Conservation (phyloP, 2,797 vertebrate species). For the Chaenodraco wilsoni region DNA sequence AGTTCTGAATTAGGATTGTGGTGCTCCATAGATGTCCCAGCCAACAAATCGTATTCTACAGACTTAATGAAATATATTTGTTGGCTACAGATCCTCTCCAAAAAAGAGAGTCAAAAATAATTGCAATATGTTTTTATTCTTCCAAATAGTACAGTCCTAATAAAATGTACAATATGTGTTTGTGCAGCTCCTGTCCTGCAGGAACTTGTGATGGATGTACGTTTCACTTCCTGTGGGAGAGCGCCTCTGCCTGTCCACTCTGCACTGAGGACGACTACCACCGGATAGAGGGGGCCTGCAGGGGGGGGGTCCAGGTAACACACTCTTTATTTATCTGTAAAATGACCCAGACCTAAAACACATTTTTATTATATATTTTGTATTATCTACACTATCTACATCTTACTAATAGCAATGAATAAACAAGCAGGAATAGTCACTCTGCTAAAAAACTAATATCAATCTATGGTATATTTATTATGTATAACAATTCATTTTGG, state of each 20-base stretch:
- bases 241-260: constrained; percentile 90
- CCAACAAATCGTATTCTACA: too few species aligned
- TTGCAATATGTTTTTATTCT: too few species aligned
- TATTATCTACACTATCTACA: neutral
- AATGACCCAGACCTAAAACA: neutral
- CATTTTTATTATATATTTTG: neutral
- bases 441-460: too few species aligned
- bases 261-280: constrained; percentile 92
- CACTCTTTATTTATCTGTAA: neutral
- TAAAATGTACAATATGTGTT: neutral
- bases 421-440: neutral
- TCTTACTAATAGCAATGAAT: neutral
- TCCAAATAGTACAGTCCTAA: too few species aligned
- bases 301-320: constrained; percentile 88
- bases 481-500: neutral
- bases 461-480: too few species aligned
- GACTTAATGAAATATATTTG: too few species aligned
- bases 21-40: too few species aligned
- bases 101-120: too few species aligned
- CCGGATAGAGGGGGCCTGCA: constrained; percentile 93
- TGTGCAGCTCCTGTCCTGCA: constrained; percentile 89
- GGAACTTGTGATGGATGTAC: constrained; percentile 96
- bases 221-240: constrained; percentile 96
- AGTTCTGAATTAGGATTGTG: too few species aligned
- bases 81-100: too few species aligned